Evolutionary conservation across 2,888 invertebrate species (phyloP).

Genomic region (Escarpia spicata): DNA sequence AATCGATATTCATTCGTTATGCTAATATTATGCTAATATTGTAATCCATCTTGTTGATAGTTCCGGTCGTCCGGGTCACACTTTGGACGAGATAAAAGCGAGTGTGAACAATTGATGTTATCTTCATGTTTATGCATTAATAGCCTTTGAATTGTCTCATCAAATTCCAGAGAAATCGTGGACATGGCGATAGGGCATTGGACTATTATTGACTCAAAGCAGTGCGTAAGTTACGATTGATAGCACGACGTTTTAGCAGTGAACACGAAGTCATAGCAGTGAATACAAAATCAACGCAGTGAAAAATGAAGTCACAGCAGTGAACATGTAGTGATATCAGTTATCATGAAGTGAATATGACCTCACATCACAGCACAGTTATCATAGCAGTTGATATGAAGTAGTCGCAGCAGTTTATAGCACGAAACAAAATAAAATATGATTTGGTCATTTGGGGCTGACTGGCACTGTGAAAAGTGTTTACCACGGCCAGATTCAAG

Average conservation of each 20-base stretch:
- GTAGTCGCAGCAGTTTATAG: too few species aligned
- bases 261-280: too few species aligned
- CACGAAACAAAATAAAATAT: too few species aligned
- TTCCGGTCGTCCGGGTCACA: not conserved
- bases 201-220: too few species aligned
- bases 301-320: not conserved
- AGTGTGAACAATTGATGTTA: not conserved
- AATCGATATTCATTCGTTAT: not conserved
- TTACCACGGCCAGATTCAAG: too few species aligned
- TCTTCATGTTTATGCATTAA: not conserved
- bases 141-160: not conserved
- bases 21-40: not conserved
- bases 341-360: not conserved
- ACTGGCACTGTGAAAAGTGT: too few species aligned
- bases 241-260: too few species aligned
- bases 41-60: not conserved
- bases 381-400: not conserved
- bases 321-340: not conserved
- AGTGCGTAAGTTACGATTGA: too few species aligned
- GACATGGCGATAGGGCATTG: too few species aligned
- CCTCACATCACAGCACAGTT: not conserved
- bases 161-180: not conserved
- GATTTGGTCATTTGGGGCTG: too few species aligned
- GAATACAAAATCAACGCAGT: too few species aligned
- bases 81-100: not conserved